phyloP scores from a whole-genome alignment of 2,113 vertebrate genomes.

The Mola mola region DNA sequence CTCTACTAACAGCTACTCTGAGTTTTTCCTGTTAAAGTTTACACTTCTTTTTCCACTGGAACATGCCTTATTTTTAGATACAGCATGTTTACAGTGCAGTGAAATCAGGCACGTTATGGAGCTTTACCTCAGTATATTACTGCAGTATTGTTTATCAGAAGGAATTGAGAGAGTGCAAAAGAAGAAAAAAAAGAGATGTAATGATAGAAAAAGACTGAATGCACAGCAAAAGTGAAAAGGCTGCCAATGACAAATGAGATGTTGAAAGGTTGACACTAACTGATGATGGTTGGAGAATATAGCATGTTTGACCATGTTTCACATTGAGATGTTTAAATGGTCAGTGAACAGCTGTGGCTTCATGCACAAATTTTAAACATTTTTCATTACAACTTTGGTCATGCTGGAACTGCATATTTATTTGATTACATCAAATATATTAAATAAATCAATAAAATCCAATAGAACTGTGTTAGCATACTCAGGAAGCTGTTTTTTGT shows the following conservation, averaged over 20 bases:
- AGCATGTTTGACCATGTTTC: slow-evolving; percentile 23
- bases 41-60: slow-evolving; percentile 6
- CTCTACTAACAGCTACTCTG: slow-evolving; percentile 10
- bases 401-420: no score
- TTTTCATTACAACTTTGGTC: slow-evolving; percentile 13
- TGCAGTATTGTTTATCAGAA: background rate
- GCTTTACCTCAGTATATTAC: slow-evolving; percentile 16
- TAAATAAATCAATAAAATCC: no score
- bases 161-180: background rate
- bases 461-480: no score
- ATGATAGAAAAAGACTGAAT: background rate
- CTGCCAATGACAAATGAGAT: slow-evolving; percentile 48
- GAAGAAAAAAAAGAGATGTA: background rate
- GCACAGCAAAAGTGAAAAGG: slow-evolving; percentile 8
- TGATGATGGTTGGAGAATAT: slow-evolving; percentile 30
- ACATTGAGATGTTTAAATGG: slow-evolving; percentile 19
- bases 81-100: background rate
- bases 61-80: slow-evolving; percentile 28
- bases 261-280: slow-evolving; percentile 29
- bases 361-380: background rate
- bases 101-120: background rate
- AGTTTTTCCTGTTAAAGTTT: slow-evolving; percentile 5
- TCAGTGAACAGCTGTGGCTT: slow-evolving; percentile 32
- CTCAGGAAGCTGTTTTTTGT: no score
- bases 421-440: no score